These are phyloP conservation scores for Collichthys lucidus DNA, from an alignment of 2,113 vertebrate genomes.

Conservation along the genomic window DNA sequence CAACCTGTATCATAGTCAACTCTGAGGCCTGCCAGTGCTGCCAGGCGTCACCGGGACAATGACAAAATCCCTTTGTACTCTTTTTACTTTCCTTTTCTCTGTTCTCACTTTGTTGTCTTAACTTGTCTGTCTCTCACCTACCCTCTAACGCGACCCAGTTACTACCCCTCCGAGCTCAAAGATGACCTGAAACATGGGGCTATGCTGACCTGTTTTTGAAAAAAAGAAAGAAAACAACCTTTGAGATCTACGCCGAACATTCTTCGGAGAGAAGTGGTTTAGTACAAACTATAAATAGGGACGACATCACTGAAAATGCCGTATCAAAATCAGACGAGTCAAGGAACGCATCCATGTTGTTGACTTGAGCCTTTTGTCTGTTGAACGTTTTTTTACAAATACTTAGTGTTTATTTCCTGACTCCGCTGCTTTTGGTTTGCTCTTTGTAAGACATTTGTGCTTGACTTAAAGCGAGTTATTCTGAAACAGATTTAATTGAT, in stretches of 20 bases:
- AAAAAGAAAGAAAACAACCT: slow-evolving; percentile 12
- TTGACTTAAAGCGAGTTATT: slow-evolving; percentile 56
- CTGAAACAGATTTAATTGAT: slow-evolving; percentile 50
- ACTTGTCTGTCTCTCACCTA: slow-evolving; percentile 33
- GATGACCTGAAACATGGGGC: slow-evolving; percentile 63
- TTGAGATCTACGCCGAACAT: slow-evolving; percentile 72
- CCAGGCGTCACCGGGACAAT: slow-evolving; percentile 76
- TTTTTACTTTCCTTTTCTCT: slow-evolving; percentile 58
- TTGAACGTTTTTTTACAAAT: slow-evolving; percentile 66
- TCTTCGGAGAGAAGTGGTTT: slow-evolving; percentile 67
- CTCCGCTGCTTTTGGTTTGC: slow-evolving; percentile 72
- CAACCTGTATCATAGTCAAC: slow-evolving; percentile 68
- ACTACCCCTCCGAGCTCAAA: slow-evolving; percentile 53
- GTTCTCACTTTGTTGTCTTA: slow-evolving; percentile 47
- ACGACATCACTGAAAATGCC: slow-evolving; percentile 62
- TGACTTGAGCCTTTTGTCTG: slow-evolving; percentile 70
- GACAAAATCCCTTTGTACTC: slow-evolving; percentile 69
- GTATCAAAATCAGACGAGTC: slow-evolving; percentile 65
- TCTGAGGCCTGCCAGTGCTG: slow-evolving; percentile 63
- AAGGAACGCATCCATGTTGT: slow-evolving; percentile 58
- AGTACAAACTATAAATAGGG: slow-evolving; percentile 77
- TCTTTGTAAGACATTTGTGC: slow-evolving; percentile 73
- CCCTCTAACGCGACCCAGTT: slow-evolving; percentile 48
- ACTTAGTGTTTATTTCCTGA: slow-evolving; percentile 62
- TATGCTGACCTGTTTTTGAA: slow-evolving; percentile 67